Conservation (phyloP, 2,113 vertebrate genomes). For the Actenoides hombroni region DNA sequence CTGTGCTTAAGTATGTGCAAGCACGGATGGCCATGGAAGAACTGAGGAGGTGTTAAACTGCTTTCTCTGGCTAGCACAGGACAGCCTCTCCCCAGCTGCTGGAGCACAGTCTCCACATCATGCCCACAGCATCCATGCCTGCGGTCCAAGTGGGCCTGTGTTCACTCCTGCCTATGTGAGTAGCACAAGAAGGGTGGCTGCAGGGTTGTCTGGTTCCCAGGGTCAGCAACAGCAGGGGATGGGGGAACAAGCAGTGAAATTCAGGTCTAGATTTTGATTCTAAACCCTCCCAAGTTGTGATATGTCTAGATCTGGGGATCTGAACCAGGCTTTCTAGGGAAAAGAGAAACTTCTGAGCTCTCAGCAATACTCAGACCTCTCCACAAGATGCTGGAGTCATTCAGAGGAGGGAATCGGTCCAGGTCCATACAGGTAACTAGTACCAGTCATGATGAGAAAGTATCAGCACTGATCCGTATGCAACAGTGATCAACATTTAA, state of each 20-base stretch:
- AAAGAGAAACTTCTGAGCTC: background rate
- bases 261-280: background rate
- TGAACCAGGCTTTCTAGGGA: background rate
- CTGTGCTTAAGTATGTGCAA: accelerated
- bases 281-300: background rate
- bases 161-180: accelerated
- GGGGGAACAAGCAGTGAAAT: background rate
- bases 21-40: background rate
- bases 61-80: background rate
- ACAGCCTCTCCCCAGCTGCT: background rate
- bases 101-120: background rate
- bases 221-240: background rate
- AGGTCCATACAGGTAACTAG: background rate
- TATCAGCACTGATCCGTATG: background rate
- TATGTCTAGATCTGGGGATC: background rate
- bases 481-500: background rate
- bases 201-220: background rate
- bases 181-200: background rate
- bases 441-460: background rate
- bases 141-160: background rate
- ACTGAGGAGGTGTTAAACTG: background rate
- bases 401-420: background rate
- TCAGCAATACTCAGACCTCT: background rate
- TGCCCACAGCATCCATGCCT: accelerated
- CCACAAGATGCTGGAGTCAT: background rate